Percentiles rank a stretch among this genome's conserved stretches.
Conservation (phyloP, 2,113 vertebrate species). For the Odocoileus hemionus region DNA sequence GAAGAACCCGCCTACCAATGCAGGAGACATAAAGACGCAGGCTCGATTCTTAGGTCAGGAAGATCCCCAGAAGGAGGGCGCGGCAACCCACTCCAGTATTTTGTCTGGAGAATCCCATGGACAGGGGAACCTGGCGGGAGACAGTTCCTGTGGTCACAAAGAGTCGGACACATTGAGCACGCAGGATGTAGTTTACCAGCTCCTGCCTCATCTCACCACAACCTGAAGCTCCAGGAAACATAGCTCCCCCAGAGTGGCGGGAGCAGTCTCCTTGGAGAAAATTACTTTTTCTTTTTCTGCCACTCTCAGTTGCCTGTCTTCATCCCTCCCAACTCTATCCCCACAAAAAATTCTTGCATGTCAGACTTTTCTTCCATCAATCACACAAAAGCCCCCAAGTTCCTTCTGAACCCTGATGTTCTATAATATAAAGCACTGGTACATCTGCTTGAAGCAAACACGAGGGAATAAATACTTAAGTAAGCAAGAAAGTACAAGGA, state of each 20-base stretch:
- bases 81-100: background rate
- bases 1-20: background rate
- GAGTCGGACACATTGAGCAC: background rate
- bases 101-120: background rate
- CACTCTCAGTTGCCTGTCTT: background rate
- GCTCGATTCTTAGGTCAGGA: accelerated
- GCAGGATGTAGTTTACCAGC: background rate
- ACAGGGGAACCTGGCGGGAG: background rate
- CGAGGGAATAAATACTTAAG: background rate
- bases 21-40: background rate
- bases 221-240: background rate
- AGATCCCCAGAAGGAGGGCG: background rate
- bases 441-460: background rate
- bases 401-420: background rate
- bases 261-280: background rate
- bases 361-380: background rate
- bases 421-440: background rate
- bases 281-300: background rate
- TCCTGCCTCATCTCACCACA: background rate
- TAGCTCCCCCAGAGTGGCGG: background rate
- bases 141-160: background rate
- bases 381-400: too few species aligned
- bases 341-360: background rate
- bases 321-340: background rate
- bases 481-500: background rate